These are phyloP conservation scores for Zaprionus capensis DNA, from an alignment of 1,140 invertebrate species.

Conservation along the genomic window DNA sequence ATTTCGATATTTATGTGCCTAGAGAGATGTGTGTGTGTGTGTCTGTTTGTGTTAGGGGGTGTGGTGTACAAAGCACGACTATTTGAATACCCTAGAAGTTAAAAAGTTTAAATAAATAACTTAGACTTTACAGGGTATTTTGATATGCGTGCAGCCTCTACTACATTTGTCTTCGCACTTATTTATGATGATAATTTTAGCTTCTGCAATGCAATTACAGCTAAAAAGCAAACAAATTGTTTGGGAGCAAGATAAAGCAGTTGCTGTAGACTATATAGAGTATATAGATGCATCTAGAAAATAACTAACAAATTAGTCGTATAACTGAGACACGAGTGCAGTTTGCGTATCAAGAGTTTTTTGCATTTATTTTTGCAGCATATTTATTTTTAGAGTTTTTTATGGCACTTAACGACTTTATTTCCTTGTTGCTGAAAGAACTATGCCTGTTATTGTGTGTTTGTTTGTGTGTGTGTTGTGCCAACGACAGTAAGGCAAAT, in stretches of 20 bases:
- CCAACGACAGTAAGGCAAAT: conserved; percentile 70
- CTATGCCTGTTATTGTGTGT: conserved; percentile 20
- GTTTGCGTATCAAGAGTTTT: conserved; percentile 63
- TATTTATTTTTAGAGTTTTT: conserved; percentile 8
- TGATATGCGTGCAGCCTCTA: neutral
- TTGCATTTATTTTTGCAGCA: conserved; percentile 33
- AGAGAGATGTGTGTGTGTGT: neutral
- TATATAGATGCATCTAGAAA: conserved; percentile 14
- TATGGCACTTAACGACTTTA: conserved; percentile 48
- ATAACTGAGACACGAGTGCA: conserved; percentile 46
- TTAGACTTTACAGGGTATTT: neutral
- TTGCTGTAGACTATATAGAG: conserved; percentile 2
- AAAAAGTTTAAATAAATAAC: neutral
- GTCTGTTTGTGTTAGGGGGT: too few relatives aligned
- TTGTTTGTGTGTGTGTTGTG: conserved; percentile 11
- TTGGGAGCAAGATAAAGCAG: neutral
- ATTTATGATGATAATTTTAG: conserved; percentile 39
- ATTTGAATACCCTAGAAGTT: neutral
- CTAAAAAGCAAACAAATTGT: conserved; percentile 65
- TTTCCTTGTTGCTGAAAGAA: conserved; percentile 66
- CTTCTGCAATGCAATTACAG: conserved; percentile 27
- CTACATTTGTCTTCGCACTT: conserved; percentile 8
- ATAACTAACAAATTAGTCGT: conserved; percentile 49
- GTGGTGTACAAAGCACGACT: neutral
- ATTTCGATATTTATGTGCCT: conserved; percentile 5